Percentiles rank a stretch among this genome's conserved stretches.
phyloP scores from a whole-genome alignment of 2,888 invertebrate species.

The Petrophora chlorosata region DNA sequence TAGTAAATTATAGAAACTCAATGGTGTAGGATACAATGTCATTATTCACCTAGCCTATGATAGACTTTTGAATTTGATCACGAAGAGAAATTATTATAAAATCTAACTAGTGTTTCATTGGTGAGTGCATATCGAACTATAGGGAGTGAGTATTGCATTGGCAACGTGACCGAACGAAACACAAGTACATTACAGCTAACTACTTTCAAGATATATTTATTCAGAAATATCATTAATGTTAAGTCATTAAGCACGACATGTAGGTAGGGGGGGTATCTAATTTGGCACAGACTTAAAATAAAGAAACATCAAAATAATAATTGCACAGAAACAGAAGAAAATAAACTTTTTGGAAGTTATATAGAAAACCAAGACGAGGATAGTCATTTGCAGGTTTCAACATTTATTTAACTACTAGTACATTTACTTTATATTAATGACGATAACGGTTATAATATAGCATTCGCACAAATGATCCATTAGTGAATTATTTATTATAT shows the following conservation, averaged over 20 bases:
- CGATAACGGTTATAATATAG: slow-evolving; percentile 26
- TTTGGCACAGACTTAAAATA: slow-evolving; percentile 71
- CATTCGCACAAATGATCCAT: slow-evolving; percentile 24
- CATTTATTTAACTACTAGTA: slow-evolving; percentile 39
- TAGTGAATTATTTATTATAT: slow-evolving; percentile 27
- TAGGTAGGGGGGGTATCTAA: slow-evolving; percentile 60
- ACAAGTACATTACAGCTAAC: slow-evolving; percentile 76
- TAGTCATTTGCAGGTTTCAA: slow-evolving; percentile 40
- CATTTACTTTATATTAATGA: slow-evolving; percentile 34
- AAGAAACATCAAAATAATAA: slow-evolving; percentile 6
- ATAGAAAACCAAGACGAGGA: slow-evolving; percentile 36
- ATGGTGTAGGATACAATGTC: slow-evolving; percentile 69
- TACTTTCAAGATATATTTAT: slow-evolving; percentile 70
- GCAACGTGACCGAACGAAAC: slow-evolving; percentile 71
- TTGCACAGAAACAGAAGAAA: neutral
- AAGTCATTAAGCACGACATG: slow-evolving; percentile 51
- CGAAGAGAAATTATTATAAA: slow-evolving; percentile 82
- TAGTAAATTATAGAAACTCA: slow-evolving; percentile 58
- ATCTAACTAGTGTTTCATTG: slow-evolving; percentile 79
- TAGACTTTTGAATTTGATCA: slow-evolving; percentile 82
- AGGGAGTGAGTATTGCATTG: slow-evolving; percentile 71
- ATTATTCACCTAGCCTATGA: slow-evolving; percentile 82
- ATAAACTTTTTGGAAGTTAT: slow-evolving; percentile 9
- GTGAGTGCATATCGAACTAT: slow-evolving; percentile 78
- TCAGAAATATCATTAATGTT: slow-evolving; percentile 60